A percentile compares a stretch with the other conserved stretches of the same genome.
Conservation (phyloP, 2,888 invertebrate species). For the Liopterus haemorrhoidalis region DNA sequence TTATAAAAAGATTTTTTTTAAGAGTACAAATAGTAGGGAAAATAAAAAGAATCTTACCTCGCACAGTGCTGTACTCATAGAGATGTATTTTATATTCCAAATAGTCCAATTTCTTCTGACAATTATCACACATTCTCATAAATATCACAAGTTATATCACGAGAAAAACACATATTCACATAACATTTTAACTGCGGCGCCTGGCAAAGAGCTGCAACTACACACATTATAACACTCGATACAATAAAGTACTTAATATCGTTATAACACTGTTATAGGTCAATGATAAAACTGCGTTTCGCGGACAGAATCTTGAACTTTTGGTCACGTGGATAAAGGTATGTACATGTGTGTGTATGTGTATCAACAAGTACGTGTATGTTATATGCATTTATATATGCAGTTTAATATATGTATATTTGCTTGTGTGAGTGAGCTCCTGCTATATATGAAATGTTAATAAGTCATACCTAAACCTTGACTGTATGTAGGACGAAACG, state of each 20-base stretch:
- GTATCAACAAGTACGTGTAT: no score
- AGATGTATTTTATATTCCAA: conserved; percentile 14
- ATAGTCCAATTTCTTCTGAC: conserved; percentile 16
- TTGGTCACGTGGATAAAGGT: conserved; percentile 19
- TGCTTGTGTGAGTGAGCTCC: no score
- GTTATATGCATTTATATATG: no score
- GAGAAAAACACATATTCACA: no score
- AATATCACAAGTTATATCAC: neutral
- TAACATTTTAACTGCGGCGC: no score
- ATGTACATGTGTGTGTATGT: no score
- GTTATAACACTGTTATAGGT: conserved; percentile 17
- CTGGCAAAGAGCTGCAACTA: neutral
- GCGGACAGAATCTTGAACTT: conserved; percentile 20
- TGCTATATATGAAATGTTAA: no score
- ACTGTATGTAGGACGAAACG: no score
- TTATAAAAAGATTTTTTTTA: no score
- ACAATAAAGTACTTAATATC: neutral
- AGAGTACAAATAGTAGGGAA: no score
- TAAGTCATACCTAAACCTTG: conserved; percentile 19
- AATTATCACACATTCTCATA: conserved; percentile 1
- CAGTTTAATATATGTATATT: no score
- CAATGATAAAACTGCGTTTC: conserved; percentile 20
- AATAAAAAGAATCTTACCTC: conserved; percentile 11
- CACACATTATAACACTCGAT: neutral
- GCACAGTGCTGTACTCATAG: conserved; percentile 11